Percentiles rank a stretch among this genome's conserved stretches.
These are phyloP conservation scores for Anagyrus pseudococci DNA, from an alignment of 2,888 invertebrate genomes.

Conservation along the genomic window DNA sequence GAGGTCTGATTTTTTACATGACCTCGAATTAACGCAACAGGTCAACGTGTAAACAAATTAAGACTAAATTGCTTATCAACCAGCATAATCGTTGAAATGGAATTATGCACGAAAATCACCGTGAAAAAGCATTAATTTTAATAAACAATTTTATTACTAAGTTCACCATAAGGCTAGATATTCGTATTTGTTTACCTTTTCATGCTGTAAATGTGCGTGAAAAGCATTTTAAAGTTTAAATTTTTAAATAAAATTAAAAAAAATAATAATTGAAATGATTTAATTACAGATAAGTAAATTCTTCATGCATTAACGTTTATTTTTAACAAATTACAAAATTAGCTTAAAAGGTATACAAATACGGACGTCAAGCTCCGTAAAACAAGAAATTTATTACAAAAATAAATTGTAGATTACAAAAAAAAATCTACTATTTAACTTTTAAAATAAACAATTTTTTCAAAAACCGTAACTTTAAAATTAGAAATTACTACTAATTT, in stretches of 20 bases:
- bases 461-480: conserved; percentile 8
- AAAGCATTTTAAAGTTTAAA: too few species aligned
- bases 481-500: neutral
- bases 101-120: neutral
- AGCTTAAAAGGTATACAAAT: neutral
- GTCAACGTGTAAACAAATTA: conserved; percentile 3
- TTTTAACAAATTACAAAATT: neutral
- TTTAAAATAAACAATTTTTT: neutral
- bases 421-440: conserved; percentile 7
- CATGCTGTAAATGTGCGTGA: too few species aligned
- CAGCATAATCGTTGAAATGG: neutral
- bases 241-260: too few species aligned
- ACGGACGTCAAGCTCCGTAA: neutral
- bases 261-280: too few species aligned
- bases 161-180: neutral
- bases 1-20: conserved; percentile 12
- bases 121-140: neutral
- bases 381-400: neutral
- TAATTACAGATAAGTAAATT: neutral
- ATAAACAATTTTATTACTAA: neutral
- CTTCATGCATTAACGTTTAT: neutral
- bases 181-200: neutral
- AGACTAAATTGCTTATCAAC: neutral
- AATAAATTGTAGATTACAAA: neutral
- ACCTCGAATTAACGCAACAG: conserved; percentile 8